Conservation (phyloP, 2,888 invertebrate genomes). For the Pollenia labialis region DNA sequence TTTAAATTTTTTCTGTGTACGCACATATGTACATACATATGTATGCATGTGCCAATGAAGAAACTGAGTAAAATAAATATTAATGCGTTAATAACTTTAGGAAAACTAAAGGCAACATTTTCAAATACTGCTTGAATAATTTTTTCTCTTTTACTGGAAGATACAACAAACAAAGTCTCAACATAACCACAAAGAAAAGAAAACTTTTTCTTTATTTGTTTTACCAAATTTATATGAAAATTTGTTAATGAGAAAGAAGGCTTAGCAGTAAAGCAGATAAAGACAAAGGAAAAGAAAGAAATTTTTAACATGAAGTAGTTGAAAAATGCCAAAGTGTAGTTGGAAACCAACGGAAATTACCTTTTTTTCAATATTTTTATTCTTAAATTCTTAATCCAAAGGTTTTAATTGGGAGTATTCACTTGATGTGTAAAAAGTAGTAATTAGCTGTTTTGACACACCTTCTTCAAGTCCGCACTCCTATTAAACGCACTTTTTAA, state of each 20-base stretch:
- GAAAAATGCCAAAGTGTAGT: neutral
- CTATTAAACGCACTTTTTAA: conserved; percentile 45
- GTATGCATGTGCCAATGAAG: conserved; percentile 1
- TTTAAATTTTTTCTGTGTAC: too few species aligned
- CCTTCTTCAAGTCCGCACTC: conserved; percentile 2
- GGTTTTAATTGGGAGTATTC: neutral
- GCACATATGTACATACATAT: too few species aligned
- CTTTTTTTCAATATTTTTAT: neutral
- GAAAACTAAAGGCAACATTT: neutral
- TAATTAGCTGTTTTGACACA: neutral
- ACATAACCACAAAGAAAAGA: conserved; percentile 36
- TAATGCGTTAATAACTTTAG: neutral
- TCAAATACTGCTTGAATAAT: neutral
- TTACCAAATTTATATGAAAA: conserved; percentile 39
- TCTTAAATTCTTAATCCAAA: neutral
- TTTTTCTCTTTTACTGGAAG: conserved; percentile 22
- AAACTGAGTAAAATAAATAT: neutral
- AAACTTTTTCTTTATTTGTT: conserved; percentile 23
- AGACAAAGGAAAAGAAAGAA: neutral
- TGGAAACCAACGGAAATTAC: conserved; percentile 23
- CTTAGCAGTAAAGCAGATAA: neutral
- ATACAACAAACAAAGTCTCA: neutral
- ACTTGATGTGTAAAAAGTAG: neutral
- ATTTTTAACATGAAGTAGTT: conserved; percentile 14
- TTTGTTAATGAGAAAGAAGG: conserved; percentile 48